Percentiles rank a stretch among this genome's conserved stretches.
phyloP scores from a whole-genome alignment of 1,140 invertebrate species.

The Dreissena rostriformis region DNA sequence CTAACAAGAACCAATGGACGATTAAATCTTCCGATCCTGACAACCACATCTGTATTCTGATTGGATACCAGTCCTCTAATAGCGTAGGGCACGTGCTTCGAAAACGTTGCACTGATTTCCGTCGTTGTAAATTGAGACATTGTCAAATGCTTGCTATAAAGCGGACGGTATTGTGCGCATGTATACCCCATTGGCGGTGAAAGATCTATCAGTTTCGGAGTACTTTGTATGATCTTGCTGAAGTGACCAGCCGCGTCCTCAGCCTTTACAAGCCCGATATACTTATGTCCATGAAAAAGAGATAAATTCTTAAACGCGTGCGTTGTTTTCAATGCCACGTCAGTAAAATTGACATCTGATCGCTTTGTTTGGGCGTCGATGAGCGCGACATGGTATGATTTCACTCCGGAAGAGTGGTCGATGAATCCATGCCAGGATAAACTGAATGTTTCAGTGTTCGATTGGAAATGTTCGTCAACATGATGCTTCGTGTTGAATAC shows the following conservation, averaged over 20 bases:
- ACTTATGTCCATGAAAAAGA: slow-evolving; percentile 47
- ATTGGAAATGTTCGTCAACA: slow-evolving; percentile 16
- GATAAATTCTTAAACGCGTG: slow-evolving; percentile 15
- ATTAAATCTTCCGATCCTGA: background rate
- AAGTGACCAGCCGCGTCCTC: slow-evolving; percentile 53
- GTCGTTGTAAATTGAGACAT: background rate
- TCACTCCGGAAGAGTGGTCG: slow-evolving; percentile 45
- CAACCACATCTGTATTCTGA: background rate
- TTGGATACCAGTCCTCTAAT: background rate
- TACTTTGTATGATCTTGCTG: slow-evolving; percentile 12
- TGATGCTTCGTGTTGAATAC: slow-evolving; percentile 44
- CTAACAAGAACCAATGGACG: background rate
- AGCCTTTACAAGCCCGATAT: slow-evolving; percentile 47
- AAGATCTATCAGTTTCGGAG: slow-evolving; percentile 45
- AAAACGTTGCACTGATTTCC: background rate
- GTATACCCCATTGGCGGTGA: slow-evolving; percentile 42
- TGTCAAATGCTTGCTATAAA: background rate
- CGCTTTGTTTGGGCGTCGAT: background rate
- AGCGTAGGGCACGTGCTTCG: background rate
- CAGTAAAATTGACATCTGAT: background rate
- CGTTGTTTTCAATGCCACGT: slow-evolving; percentile 29
- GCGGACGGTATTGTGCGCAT: slow-evolving; percentile 21
- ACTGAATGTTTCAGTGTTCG: slow-evolving; percentile 8
- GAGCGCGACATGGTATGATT: slow-evolving; percentile 39
- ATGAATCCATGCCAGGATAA: slow-evolving; percentile 60